Base-by-base conservation (phyloP, 2,888 invertebrate genomes). In the Eretmocerus hayati region DNA sequence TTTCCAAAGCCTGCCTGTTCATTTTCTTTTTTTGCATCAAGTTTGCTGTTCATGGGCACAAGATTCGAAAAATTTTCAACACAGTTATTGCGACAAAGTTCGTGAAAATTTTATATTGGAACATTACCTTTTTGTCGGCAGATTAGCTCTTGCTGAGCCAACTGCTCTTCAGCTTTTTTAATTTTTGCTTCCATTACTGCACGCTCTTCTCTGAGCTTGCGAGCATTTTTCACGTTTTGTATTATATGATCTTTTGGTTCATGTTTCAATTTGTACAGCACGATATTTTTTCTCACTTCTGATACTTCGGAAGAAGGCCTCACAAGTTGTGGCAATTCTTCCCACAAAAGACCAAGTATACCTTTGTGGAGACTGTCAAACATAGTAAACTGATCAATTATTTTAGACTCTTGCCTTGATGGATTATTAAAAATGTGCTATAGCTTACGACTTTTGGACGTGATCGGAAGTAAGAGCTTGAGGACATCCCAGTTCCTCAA, bases 311-410 rank as follows among this genome's bases (percentile, higher is more conserved):
- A 38, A 8, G 46, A 41, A 19, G 61, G 55, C 39, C 56, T 50
- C 20, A 60, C 54, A 41, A 48, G 18, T 40, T 56, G 56, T 4
- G 61, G 57, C 30, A 65, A 48, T 32, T 64, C 59, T 33, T 66
- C 63, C 66, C 66, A 67, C n/a, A 66, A 21, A 5, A 62, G 40
- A 16, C 60, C 64, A n/a, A 55, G 35, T n/a, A 61, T 49, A 47
- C 64, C 65, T 47, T 58, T 58, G 2, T 56, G 56, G 13, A 67
- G 60, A 46, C 66, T 67, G n/a, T n/a, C n/a, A 31, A 32, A 48
- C 38, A 20, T 20, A 36, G 21, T 35, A 20, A 35, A 33, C 18
- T 35, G 16, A 21, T 11, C 19, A 18, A 21, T 33, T 19, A 30
- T 19, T 37, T 23, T 19, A 37, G 22, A 37, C 15, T 19, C 41